Percentiles rank a stretch among this genome's conserved stretches.
These are phyloP conservation scores for Ganaspis sp. DNA, from an alignment of 1,140 invertebrate species.

Conservation along the genomic window DNA sequence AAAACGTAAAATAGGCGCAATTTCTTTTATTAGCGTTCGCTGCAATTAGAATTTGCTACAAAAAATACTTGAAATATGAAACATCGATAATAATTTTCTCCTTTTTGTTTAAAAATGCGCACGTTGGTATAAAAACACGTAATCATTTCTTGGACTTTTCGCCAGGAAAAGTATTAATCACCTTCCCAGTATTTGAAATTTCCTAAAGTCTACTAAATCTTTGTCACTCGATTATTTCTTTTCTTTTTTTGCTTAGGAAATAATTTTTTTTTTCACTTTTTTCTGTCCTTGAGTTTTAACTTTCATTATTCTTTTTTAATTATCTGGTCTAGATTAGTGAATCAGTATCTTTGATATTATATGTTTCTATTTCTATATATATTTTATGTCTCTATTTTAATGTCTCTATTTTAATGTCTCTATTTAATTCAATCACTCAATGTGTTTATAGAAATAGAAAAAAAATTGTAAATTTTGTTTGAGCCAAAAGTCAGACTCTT, in stretches of 20 bases:
- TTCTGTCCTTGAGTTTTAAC: no score
- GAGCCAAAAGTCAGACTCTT: no score
- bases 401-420: no score
- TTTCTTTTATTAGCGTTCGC: slow-evolving; percentile 1
- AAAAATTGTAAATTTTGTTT: no score
- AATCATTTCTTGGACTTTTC: background rate
- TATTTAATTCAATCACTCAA: no score
- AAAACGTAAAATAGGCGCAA: slow-evolving; percentile 15
- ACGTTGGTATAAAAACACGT: background rate
- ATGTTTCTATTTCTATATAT: no score
- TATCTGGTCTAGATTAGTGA: no score
- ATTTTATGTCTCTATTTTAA: no score
- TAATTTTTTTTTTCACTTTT: background rate
- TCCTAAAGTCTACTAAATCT: background rate
- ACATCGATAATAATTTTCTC: slow-evolving; percentile 51
- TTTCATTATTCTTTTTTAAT: no score
- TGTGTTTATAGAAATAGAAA: no score
- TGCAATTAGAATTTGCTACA: background rate
- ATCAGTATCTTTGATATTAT: no score
- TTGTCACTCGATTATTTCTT: background rate
- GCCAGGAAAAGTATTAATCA: slow-evolving; percentile 2
- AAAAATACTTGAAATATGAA: slow-evolving; percentile 48
- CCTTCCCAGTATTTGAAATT: slow-evolving; percentile 6
- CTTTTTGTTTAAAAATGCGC: background rate
- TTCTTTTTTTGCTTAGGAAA: background rate